Evolutionary conservation across 2,797 vertebrate genomes (phyloP).

Genomic region (Hafferia zeledoni): DNA sequence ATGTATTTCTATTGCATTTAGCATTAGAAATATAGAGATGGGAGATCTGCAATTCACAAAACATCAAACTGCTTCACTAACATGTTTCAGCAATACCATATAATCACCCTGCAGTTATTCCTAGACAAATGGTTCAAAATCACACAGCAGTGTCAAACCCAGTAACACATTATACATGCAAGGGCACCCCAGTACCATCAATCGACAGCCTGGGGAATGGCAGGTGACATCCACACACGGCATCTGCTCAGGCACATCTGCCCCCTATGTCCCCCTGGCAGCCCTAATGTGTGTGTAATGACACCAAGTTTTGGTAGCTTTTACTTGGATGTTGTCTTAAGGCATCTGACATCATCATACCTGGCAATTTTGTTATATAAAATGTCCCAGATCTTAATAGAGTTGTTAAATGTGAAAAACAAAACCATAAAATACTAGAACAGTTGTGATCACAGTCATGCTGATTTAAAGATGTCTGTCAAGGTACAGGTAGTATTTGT

Average conservation of each 20-base stretch:
- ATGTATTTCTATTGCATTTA: neutral
- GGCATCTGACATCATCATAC: neutral
- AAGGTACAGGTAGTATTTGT: neutral
- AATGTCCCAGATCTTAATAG: neutral
- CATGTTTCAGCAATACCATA: neutral
- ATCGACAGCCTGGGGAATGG: neutral
- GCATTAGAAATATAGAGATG: neutral
- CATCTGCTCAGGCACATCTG: neutral
- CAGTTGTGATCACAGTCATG: neutral
- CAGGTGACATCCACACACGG: neutral
- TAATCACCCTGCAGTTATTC: neutral
- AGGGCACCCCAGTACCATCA: neutral
- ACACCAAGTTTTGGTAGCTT: neutral
- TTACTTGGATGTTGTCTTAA: neutral
- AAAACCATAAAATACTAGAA: neutral
- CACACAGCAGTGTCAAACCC: neutral
- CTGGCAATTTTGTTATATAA: neutral
- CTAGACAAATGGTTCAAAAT: neutral
- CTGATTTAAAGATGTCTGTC: neutral
- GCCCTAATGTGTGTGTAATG: neutral
- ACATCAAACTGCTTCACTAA: neutral
- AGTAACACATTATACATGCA: fast-evolving
- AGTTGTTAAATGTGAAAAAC: neutral
- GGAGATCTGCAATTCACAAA: neutral
- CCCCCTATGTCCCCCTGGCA: fast-evolving